A percentile compares a stretch with the other conserved stretches of the same genome.
phyloP scores from a whole-genome alignment of 2,113 vertebrate genomes.

The Eclectus roratus region DNA sequence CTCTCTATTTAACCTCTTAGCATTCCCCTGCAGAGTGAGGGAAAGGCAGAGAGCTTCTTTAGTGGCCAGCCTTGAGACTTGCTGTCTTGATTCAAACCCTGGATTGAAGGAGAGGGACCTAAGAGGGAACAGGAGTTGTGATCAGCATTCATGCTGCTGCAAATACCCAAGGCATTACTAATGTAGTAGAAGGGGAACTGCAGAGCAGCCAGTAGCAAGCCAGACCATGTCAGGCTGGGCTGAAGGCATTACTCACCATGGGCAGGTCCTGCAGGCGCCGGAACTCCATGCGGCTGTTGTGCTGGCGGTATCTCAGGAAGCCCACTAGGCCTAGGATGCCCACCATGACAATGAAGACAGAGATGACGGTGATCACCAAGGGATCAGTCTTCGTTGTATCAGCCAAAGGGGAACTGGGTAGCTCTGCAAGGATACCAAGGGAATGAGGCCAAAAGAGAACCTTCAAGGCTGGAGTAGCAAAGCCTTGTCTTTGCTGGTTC shows the following conservation, averaged over 20 bases:
- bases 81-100: slow-evolving; percentile 45
- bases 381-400: slow-evolving; percentile 70
- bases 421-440: slow-evolving; percentile 35
- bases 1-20: slow-evolving; percentile 14
- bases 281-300: slow-evolving; percentile 81
- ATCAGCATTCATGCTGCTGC: slow-evolving; percentile 14
- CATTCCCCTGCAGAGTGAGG: slow-evolving; percentile 31
- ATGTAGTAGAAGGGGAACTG: not conserved
- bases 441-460: not conserved
- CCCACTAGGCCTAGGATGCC: slow-evolving; percentile 81
- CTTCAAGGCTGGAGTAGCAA: not conserved
- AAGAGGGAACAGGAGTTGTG: slow-evolving; percentile 30
- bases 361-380: slow-evolving; percentile 83
- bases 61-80: slow-evolving; percentile 30
- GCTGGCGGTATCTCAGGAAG: slow-evolving; percentile 83
- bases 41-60: slow-evolving; percentile 45
- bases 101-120: slow-evolving; percentile 51
- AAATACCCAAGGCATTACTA: not conserved
- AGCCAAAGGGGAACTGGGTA: slow-evolving; percentile 20
- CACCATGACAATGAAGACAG: slow-evolving; percentile 81
- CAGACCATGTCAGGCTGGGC: not conserved
- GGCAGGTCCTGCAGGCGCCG: slow-evolving; percentile 81
- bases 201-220: not conserved
- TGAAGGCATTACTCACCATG: slow-evolving; percentile 49
- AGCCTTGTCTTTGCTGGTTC: not conserved